Evolutionary conservation across 1,140 invertebrate species (phyloP).

Genomic region (Coptotermes formosanus): DNA sequence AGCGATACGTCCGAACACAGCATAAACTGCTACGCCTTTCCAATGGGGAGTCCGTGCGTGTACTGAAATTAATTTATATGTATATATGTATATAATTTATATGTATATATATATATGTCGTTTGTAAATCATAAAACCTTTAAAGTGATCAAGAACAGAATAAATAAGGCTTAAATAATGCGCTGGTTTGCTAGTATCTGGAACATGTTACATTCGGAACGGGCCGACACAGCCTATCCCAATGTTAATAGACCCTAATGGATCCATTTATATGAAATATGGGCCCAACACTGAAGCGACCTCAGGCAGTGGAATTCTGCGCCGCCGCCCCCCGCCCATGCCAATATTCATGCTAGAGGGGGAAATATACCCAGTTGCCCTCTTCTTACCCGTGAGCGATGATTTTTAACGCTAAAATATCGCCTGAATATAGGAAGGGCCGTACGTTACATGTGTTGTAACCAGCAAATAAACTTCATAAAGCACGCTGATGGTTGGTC

Average conservation of each 20-base stretch:
- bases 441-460: background rate
- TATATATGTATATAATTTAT: too few species aligned
- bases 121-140: too few species aligned
- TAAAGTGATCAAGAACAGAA: too few species aligned
- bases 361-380: background rate
- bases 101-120: too few species aligned
- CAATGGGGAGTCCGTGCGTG: too few species aligned
- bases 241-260: constrained; percentile 28
- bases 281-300: background rate
- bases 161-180: too few species aligned
- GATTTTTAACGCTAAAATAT: background rate
- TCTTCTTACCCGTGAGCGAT: background rate
- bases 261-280: constrained; percentile 30
- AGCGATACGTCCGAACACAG: too few species aligned
- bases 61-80: too few species aligned
- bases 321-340: too few species aligned
- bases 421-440: background rate
- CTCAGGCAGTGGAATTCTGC: background rate
- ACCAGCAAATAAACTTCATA: background rate
- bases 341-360: background rate
- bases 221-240: background rate
- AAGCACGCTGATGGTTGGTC: too few species aligned
- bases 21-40: too few species aligned
- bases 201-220: background rate
- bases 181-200: too few species aligned